phyloP scores from a whole-genome alignment of 2,888 invertebrate genomes.

The Oithona nana region DNA sequence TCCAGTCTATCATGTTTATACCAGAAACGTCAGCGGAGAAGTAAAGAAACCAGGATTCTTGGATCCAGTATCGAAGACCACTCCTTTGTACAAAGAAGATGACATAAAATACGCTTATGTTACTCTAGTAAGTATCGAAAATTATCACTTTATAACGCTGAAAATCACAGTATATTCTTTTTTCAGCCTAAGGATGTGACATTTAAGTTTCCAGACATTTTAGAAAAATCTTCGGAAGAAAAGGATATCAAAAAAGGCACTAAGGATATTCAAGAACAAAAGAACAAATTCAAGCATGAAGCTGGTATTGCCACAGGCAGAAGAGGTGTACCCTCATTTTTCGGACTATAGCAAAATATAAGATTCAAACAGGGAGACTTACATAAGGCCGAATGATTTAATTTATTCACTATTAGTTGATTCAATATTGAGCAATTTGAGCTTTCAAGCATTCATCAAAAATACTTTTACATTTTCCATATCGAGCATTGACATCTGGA shows the following conservation, averaged over 20 bases:
- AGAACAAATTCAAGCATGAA: constrained; percentile 39
- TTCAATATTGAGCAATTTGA: too few species aligned
- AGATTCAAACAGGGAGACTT: too few species aligned
- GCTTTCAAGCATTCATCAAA: not conserved
- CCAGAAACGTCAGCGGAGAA: constrained; percentile 50
- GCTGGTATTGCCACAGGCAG: too few species aligned
- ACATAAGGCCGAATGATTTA: too few species aligned
- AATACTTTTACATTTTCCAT: not conserved
- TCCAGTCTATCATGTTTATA: constrained; percentile 53
- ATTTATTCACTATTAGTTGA: too few species aligned
- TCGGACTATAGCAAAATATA: too few species aligned
- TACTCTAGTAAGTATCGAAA: constrained; percentile 40
- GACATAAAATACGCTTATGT: constrained; percentile 62
- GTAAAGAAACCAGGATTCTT: not conserved
- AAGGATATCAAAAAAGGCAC: constrained; percentile 37
- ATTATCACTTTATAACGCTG: constrained; percentile 8
- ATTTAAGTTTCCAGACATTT: constrained; percentile 59
- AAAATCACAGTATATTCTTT: constrained; percentile 20
- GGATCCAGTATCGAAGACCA: too few species aligned
- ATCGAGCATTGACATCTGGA: not conserved
- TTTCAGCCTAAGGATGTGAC: constrained; percentile 47
- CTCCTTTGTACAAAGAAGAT: constrained; percentile 53
- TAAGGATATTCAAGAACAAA: constrained; percentile 41
- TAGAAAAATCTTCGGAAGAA: constrained; percentile 29
- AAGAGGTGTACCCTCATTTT: too few species aligned